A percentile compares a stretch with the other conserved stretches of the same genome.
These are phyloP conservation scores for Phaedon cochleariae DNA, from an alignment of 2,888 invertebrate species.

Conservation along the genomic window DNA sequence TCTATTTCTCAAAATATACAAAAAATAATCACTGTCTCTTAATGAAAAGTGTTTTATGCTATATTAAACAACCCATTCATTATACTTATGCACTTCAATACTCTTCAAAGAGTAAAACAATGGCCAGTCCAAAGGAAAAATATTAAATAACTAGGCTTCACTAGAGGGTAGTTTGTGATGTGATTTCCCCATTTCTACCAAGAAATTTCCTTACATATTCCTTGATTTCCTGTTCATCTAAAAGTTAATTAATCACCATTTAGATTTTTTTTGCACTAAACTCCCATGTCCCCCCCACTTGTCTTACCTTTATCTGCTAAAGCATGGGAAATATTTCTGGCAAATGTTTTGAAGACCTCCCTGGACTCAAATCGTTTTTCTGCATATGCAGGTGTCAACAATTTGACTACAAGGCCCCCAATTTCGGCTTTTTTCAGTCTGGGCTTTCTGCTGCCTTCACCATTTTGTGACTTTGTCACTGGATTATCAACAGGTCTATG, in stretches of 20 bases:
- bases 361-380: constrained; percentile 72
- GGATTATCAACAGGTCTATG: not conserved
- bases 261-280: not conserved
- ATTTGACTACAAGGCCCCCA: constrained; percentile 74
- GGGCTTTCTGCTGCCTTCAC: constrained; percentile 34
- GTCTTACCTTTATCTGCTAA: constrained; percentile 60
- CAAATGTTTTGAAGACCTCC: constrained; percentile 76
- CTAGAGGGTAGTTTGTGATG: constrained; percentile 51
- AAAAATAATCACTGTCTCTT: not conserved
- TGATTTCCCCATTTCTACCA: constrained; percentile 66
- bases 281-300: too few relatives aligned
- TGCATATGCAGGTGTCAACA: constrained; percentile 78
- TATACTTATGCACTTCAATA: not conserved
- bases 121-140: not conserved
- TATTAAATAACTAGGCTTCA: constrained; percentile 26
- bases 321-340: constrained; percentile 76
- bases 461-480: constrained; percentile 26
- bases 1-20: not conserved
- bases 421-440: constrained; percentile 62
- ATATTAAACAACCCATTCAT: not conserved
- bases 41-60: not conserved
- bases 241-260: constrained; percentile 57
- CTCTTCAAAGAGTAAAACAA: not conserved
- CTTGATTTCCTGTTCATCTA: constrained; percentile 71
- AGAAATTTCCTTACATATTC: constrained; percentile 68